A percentile compares a stretch with the other conserved stretches of the same genome.
phyloP scores from a whole-genome alignment of 2,113 vertebrate genomes.

The Jacana jacana region DNA sequence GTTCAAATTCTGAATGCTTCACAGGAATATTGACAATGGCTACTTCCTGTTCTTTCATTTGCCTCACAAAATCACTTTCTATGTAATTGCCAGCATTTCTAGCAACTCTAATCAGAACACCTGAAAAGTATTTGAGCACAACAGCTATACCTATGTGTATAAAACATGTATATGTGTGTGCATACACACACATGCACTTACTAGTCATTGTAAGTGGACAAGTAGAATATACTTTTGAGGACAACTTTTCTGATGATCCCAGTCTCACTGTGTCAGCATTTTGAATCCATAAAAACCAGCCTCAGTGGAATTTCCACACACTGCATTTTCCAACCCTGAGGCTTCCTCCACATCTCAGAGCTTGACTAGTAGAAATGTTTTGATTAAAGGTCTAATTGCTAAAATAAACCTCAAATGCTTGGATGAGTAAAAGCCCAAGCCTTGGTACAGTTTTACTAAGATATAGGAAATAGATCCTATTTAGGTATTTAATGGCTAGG shows the following conservation, averaged over 20 bases:
- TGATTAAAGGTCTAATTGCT: background rate
- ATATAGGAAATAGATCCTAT: background rate
- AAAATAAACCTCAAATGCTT: background rate
- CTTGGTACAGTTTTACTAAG: background rate
- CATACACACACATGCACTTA: rapidly evolving
- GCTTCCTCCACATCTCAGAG: background rate
- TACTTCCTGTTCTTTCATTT: background rate
- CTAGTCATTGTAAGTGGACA: background rate
- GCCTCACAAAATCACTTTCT: background rate
- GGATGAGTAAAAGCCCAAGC: background rate
- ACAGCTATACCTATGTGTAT: background rate
- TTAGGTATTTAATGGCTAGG: background rate
- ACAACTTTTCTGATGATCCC: background rate
- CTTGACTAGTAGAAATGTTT: background rate
- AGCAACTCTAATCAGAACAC: background rate
- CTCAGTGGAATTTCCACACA: background rate
- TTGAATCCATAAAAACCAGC: background rate
- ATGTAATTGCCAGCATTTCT: background rate
- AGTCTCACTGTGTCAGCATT: background rate
- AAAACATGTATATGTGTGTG: background rate
- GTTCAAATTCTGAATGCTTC: background rate
- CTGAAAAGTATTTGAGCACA: background rate
- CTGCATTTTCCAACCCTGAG: background rate
- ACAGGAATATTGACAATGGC: background rate
- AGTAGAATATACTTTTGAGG: background rate